These are phyloP conservation scores for Spatulosminthurus flaviceps DNA, from an alignment of 2,888 invertebrate genomes.

Conservation along the genomic window DNA sequence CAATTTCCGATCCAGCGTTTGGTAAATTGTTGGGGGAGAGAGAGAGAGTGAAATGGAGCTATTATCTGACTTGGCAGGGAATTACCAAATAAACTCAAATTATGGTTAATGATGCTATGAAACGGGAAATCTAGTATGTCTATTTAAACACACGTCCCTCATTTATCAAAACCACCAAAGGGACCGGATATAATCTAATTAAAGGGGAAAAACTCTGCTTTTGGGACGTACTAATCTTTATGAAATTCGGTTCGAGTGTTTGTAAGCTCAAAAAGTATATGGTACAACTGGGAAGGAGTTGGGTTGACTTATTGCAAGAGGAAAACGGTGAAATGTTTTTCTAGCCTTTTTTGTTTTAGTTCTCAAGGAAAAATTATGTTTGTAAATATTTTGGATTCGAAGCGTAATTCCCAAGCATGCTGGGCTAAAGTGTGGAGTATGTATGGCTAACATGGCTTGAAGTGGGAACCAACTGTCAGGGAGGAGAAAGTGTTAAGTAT, in stretches of 20 bases:
- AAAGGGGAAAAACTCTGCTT: slow-evolving; percentile 15
- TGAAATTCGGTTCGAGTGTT: neutral
- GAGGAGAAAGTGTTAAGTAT: neutral
- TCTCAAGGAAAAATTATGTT: neutral
- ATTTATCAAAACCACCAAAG: slow-evolving; percentile 20
- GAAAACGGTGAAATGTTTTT: slow-evolving; percentile 8
- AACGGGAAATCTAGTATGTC: slow-evolving; percentile 4
- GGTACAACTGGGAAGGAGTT: neutral
- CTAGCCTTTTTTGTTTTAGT: neutral
- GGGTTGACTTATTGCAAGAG: neutral
- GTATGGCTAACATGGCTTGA: neutral
- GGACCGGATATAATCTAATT: slow-evolving; percentile 19
- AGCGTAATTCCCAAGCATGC: neutral
- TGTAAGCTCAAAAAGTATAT: neutral
- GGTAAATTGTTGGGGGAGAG: neutral
- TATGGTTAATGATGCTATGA: no score
- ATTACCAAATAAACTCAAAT: no score
- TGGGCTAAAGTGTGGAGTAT: neutral
- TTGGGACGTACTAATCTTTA: slow-evolving; percentile 4
- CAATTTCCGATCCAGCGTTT: slow-evolving; percentile 6
- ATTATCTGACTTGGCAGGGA: neutral
- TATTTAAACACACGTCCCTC: slow-evolving; percentile 18
- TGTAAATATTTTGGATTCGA: slow-evolving; percentile 20
- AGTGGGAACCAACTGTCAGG: slow-evolving; percentile 3
- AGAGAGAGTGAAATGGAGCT: neutral